phyloP scores from a whole-genome alignment of 2,797 vertebrate genomes.

The Acanthis flammea region DNA sequence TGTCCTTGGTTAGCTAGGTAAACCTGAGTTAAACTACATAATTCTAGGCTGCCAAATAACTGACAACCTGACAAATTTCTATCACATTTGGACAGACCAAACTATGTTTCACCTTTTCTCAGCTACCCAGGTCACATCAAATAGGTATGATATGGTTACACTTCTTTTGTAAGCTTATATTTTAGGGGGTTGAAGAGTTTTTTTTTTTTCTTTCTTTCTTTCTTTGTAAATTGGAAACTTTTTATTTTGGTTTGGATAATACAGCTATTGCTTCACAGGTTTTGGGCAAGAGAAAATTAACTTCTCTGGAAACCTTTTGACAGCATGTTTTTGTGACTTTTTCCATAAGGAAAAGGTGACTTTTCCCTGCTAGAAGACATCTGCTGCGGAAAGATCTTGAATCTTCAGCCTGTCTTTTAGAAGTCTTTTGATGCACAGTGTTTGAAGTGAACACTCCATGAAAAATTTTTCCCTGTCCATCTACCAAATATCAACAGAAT shows the following conservation, averaged over 20 bases:
- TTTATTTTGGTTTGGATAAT: not conserved
- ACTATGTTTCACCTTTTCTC: not conserved
- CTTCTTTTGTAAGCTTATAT: not conserved
- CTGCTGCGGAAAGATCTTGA: not conserved
- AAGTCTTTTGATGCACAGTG: not conserved
- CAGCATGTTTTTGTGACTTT: not conserved
- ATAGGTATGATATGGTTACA: not conserved
- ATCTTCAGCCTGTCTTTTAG: not conserved
- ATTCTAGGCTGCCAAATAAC: not conserved
- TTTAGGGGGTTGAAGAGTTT: accelerated
- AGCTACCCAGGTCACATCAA: not conserved
- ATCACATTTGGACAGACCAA: not conserved
- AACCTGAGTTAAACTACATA: not conserved
- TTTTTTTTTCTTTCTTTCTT: not conserved
- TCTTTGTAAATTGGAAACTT: not conserved
- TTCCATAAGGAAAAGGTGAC: not conserved
- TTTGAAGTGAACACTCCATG: not conserved
- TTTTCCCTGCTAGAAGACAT: not conserved
- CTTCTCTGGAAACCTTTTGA: not conserved
- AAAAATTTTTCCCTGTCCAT: not conserved
- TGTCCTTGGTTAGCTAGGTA: not conserved
- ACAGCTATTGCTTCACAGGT: not conserved
- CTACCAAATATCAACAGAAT: not conserved
- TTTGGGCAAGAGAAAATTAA: not conserved
- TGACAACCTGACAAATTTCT: not conserved